phyloP scores from a whole-genome alignment of 2,888 invertebrate genomes.

The Megalurothrips usitatus region DNA sequence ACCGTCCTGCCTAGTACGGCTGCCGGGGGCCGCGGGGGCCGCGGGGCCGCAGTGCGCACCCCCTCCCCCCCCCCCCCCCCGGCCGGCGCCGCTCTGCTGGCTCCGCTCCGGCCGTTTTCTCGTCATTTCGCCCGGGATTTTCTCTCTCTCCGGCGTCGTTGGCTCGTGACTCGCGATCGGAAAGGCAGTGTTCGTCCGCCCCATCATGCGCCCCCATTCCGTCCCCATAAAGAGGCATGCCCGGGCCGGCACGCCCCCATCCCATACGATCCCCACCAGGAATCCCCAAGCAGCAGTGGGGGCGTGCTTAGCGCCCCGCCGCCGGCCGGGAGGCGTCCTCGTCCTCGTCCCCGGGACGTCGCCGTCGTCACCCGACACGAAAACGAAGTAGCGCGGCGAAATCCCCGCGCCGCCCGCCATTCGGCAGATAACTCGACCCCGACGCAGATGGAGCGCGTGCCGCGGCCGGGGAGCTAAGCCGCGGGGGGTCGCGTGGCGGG shows the following conservation, averaged over 20 bases:
- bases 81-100: background rate
- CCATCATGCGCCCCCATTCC: background rate
- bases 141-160: background rate
- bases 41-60: background rate
- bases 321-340: no score
- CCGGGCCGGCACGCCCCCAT: background rate
- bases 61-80: background rate
- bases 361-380: background rate
- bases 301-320: no score
- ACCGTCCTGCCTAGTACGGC: no score
- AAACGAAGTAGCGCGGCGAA: background rate
- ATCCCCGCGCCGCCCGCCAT: background rate
- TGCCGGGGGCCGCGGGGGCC: no score
- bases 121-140: constrained; percentile 22
- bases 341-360: background rate
- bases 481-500: background rate
- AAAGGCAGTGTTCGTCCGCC: background rate
- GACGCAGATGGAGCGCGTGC: background rate
- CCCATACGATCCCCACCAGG: background rate
- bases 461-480: background rate
- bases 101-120: background rate
- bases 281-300: background rate
- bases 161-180: constrained; percentile 3
- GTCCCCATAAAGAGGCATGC: background rate
- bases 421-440: background rate